These are phyloP conservation scores for Coleophora flavipennella DNA, from an alignment of 2,888 invertebrate species.

Conservation along the genomic window DNA sequence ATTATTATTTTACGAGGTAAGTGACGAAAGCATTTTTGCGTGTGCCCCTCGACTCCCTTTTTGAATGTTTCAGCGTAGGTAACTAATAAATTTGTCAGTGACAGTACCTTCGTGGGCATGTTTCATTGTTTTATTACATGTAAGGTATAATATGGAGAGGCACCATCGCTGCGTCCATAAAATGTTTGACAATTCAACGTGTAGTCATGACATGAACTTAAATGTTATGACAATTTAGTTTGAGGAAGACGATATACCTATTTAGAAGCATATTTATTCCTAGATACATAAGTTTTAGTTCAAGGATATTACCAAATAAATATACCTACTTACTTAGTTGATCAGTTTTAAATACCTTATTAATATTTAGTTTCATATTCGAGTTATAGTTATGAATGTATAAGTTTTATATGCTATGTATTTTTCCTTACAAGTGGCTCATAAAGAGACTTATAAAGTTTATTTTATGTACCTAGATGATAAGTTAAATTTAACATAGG, in stretches of 20 bases:
- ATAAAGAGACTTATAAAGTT: too few relatives aligned
- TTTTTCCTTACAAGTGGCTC: too few relatives aligned
- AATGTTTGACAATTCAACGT: constrained; percentile 22
- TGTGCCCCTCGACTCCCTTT: constrained; percentile 21
- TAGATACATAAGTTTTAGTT: too few relatives aligned
- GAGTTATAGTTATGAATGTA: too few relatives aligned
- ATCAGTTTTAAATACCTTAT: too few relatives aligned
- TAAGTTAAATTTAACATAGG: too few relatives aligned
- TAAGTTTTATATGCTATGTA: too few relatives aligned
- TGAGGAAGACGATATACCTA: constrained; percentile 16
- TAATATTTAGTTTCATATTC: neutral
- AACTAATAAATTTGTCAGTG: constrained; percentile 31
- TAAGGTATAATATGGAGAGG: constrained; percentile 28
- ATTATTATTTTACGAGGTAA: neutral
- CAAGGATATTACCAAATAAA: constrained; percentile 5
- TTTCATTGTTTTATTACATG: constrained; percentile 36
- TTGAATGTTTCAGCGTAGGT: constrained; percentile 5
- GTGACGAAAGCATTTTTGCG: constrained; percentile 22
- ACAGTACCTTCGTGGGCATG: constrained; percentile 24
- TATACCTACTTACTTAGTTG: constrained; percentile 2
- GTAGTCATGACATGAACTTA: neutral
- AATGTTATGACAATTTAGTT: constrained; percentile 15
- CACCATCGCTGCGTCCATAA: constrained; percentile 21
- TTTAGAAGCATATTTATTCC: constrained; percentile 5
- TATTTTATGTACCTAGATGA: too few relatives aligned